These are phyloP conservation scores for Gobio occitaniae DNA, from an alignment of 2,797 vertebrate species.

Conservation along the genomic window DNA sequence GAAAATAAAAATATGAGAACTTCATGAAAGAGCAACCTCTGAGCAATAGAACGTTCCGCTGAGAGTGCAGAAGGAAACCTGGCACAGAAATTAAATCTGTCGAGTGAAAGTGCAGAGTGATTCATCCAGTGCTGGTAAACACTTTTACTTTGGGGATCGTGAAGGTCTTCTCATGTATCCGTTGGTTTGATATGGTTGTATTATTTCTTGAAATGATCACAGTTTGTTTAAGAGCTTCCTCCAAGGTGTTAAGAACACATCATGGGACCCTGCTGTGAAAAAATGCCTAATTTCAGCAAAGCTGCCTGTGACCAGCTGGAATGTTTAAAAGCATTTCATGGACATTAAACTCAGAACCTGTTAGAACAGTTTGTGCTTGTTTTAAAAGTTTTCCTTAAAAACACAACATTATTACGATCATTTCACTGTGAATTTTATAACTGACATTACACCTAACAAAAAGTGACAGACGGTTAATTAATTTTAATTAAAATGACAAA, in stretches of 20 bases:
- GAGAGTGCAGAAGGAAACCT: conserved; percentile 1
- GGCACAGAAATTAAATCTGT: conserved; percentile 19
- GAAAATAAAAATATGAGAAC: neutral
- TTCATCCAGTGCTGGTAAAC: conserved; percentile 24
- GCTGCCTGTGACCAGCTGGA: neutral
- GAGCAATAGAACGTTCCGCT: neutral
- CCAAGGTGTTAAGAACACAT: neutral
- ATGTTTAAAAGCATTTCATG: conserved; percentile 13
- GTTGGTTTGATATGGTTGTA: neutral
- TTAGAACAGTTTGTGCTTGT: neutral
- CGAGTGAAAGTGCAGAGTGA: conserved; percentile 1
- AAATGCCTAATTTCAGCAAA: conserved; percentile 24
- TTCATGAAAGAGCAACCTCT: conserved; percentile 1
- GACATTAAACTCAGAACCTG: conserved; percentile 5
- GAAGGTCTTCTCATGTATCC: conserved; percentile 23
- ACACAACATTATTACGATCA: neutral
- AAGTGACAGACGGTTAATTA: conserved; percentile 9
- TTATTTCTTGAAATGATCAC: conserved; percentile 14
- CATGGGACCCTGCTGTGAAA: neutral
- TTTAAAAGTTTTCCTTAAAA: conserved; percentile 32
- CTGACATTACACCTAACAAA: conserved; percentile 5
- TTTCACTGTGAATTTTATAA: conserved; percentile 16
- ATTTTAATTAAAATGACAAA: conserved; percentile 17
- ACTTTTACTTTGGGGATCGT: conserved; percentile 16
- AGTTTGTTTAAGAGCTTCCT: neutral